Evolutionary conservation across 2,113 vertebrate genomes (phyloP).

Genomic region (Ariopsis seemanni): DNA sequence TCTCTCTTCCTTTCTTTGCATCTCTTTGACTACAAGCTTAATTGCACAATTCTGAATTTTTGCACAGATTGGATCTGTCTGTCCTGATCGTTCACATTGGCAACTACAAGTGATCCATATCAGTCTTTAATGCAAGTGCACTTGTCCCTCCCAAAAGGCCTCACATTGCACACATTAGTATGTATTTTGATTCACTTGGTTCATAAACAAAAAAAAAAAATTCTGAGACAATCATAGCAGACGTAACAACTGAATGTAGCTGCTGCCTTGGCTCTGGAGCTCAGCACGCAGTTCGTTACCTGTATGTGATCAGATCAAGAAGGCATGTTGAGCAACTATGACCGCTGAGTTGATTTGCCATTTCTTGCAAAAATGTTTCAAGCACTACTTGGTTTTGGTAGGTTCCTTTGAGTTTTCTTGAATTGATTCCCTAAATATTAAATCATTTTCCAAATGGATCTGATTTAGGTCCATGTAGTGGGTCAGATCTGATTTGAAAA

Average conservation of each 20-base stretch:
- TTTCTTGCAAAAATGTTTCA: not conserved
- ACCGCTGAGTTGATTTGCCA: not conserved
- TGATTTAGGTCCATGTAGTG: not conserved
- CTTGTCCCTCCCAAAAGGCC: not conserved
- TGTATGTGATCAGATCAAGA: not conserved
- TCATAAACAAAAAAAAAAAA: not conserved
- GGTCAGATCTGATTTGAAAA: not conserved
- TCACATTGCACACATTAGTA: not conserved
- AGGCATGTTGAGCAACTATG: not conserved
- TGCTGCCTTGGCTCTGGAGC: not conserved
- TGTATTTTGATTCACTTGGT: not conserved
- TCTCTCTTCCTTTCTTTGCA: not conserved
- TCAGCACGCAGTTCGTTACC: not conserved
- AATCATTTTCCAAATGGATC: not conserved
- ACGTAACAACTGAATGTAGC: not conserved
- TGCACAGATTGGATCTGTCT: not conserved
- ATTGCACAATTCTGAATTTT: not conserved
- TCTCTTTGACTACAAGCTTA: not conserved
- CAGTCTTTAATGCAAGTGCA: not conserved
- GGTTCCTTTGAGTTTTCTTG: not conserved
- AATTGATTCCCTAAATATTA: not conserved
- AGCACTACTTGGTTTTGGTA: not conserved
- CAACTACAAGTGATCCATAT: not conserved
- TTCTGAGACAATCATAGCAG: not conserved
- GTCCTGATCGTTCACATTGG: not conserved